Percentiles rank a stretch among this genome's conserved stretches.
phyloP scores from a whole-genome alignment of 1,140 invertebrate species.

The Paralvinella palmiformis region DNA sequence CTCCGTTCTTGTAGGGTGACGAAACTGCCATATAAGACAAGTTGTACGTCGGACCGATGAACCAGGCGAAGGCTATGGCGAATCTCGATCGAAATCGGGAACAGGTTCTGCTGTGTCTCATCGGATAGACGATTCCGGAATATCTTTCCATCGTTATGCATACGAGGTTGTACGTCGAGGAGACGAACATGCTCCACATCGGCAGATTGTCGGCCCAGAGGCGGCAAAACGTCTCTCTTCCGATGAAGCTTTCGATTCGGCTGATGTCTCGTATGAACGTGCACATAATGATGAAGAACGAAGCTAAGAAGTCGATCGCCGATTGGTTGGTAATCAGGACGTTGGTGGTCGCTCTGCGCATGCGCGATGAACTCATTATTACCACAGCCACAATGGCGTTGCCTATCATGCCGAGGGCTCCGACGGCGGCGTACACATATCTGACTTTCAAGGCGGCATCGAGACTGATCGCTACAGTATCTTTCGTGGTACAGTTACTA shows the following conservation, averaged over 20 bases:
- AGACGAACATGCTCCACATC: conserved; percentile 11
- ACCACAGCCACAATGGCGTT: conserved; percentile 2
- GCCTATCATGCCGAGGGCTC: conserved; percentile 1
- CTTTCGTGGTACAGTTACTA: no score
- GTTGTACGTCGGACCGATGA: conserved; percentile 5
- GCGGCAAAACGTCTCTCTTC: conserved; percentile 12
- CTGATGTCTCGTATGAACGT: not conserved
- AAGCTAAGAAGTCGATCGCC: not conserved
- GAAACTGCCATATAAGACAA: not conserved
- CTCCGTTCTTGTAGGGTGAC: not conserved
- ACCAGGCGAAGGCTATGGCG: not conserved
- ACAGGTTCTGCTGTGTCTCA: conserved; percentile 12
- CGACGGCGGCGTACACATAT: no score
- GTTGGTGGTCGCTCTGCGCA: not conserved
- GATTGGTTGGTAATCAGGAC: conserved; percentile 8
- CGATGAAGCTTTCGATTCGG: not conserved
- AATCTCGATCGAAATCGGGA: not conserved
- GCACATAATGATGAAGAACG: conserved; percentile 3
- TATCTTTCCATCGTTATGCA: conserved; percentile 15
- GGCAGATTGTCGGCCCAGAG: conserved; percentile 16
- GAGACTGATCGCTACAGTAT: no score
- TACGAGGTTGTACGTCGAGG: conserved; percentile 18
- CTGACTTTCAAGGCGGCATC: no score
- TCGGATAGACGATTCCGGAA: conserved; percentile 16
- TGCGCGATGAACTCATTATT: not conserved